Base-by-base conservation (phyloP, 2,797 vertebrate species). In the Lacerta agilis region DNA sequence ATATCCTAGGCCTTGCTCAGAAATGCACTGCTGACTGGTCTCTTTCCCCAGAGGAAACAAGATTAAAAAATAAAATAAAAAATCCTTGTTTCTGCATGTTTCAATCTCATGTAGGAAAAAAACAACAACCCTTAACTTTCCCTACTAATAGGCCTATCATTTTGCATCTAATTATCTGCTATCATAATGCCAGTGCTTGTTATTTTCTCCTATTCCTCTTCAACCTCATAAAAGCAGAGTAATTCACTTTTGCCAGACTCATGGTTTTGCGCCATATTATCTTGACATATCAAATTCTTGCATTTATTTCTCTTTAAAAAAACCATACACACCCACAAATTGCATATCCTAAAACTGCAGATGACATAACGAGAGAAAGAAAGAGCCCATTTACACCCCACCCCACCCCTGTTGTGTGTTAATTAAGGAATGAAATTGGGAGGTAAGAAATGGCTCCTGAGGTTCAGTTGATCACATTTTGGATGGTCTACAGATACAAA, bases 341-440 rank as follows among this genome's bases (percentile, higher is more conserved):
- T 79, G 33, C 4, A 49, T 76, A 80, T 91, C 69, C 45, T 92
- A 29, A 80, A 71, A 66, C 87, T 93, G 88, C 66, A 49, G 38
- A 66, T 79, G 82, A 85, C 86, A 23, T 61, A 91, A 87, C 33
- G 71, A 87, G 83, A 86, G 79, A 89, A 92, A 45, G 67, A 66
- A 92, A 88, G 3, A 38, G 29, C 43, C 33, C 38, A 0, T 67
- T 93, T 72, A 83, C 90, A 94, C 94, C 87, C 45, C 49, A 55
- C 13, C 13, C 49, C 13, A 55, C 49, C 76, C 69, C 49, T 69
- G 0, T 3, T 43, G 38, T 27, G 27, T 89, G 73, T 91, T 95
- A 94, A 94, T 94, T 94, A 90, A 92, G 89, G 82, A 72, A 80
- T 94, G 43, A 77, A 61, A 8, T 29, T 66, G 67, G 79, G 64